These are phyloP conservation scores for Cladopsammia gracilis DNA, from an alignment of 64 coral and sea anemone species.

Conservation along the genomic window DNA sequence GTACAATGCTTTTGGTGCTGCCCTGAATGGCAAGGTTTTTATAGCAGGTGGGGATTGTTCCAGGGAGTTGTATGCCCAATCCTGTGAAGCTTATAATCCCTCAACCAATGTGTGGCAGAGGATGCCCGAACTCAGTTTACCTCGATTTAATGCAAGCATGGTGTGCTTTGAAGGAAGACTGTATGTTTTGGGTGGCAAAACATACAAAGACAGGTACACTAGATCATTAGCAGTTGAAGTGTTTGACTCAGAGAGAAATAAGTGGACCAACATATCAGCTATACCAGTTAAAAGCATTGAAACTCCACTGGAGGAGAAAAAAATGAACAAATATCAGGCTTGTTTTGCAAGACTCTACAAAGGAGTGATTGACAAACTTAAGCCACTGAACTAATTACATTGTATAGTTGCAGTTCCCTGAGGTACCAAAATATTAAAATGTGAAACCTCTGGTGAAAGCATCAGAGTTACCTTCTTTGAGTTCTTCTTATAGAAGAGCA, in stretches of 20 bases:
- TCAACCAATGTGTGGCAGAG: not conserved
- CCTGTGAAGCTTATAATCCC: not conserved
- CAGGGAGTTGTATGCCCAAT: not conserved
- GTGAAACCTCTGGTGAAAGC: too few species aligned
- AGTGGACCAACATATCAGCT: not conserved
- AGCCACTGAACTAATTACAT: not conserved
- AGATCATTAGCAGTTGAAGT: not conserved
- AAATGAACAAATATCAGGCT: not conserved
- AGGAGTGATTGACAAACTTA: not conserved
- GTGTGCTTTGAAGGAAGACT: not conserved
- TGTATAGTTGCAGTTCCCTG: not conserved
- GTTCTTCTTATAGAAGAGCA: too few species aligned
- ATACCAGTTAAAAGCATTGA: constrained; percentile 11
- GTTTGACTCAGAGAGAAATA: not conserved
- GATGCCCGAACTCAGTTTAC: not conserved
- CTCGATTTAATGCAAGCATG: not conserved
- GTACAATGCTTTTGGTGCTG: not conserved
- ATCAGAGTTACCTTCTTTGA: too few species aligned
- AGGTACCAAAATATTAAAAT: too few species aligned
- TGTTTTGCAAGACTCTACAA: not conserved
- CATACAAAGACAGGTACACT: not conserved
- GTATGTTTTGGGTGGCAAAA: not conserved
- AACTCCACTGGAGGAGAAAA: not conserved
- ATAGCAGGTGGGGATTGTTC: not conserved
- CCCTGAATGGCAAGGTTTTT: not conserved